Evolutionary conservation across 2,113 vertebrate genomes (phyloP).

Genomic region (Paralichthys olivaceus): DNA sequence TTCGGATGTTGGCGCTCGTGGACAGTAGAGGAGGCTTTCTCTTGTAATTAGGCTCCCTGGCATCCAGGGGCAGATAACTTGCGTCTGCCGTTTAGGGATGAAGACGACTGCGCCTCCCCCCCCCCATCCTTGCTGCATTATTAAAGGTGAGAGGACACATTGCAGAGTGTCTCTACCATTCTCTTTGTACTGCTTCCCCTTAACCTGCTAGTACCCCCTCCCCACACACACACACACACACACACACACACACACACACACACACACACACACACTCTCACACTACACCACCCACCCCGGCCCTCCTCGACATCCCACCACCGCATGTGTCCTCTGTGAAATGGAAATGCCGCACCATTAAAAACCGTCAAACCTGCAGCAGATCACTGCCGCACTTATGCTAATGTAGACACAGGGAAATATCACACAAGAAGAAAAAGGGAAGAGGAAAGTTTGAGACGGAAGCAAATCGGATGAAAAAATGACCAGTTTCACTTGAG

Average conservation of each 20-base stretch:
- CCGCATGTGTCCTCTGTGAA: slow-evolving; percentile 81
- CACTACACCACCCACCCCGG: neutral
- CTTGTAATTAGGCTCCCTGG: slow-evolving; percentile 53
- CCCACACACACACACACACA: neutral
- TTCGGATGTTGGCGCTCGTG: slow-evolving; percentile 13
- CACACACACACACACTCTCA: too few species aligned
- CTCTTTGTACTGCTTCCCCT: slow-evolving; percentile 73
- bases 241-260: too few species aligned
- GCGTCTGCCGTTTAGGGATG: slow-evolving; percentile 57
- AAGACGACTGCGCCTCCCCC: slow-evolving; percentile 48
- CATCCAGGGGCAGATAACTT: slow-evolving; percentile 30
- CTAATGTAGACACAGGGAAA: slow-evolving; percentile 82
- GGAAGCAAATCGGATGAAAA: slow-evolving; percentile 66
- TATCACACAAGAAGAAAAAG: slow-evolving; percentile 67
- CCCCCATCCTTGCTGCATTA: slow-evolving; percentile 57
- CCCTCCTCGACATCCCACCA: slow-evolving; percentile 57
- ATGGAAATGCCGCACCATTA: slow-evolving; percentile 82
- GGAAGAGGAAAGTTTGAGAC: slow-evolving; percentile 42
- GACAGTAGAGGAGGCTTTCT: slow-evolving; percentile 27
- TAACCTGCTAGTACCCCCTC: neutral
- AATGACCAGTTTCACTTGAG: slow-evolving; percentile 63
- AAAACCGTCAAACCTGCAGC: slow-evolving; percentile 76
- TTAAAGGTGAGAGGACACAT: slow-evolving; percentile 72
- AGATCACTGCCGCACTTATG: slow-evolving; percentile 80
- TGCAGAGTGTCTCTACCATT: slow-evolving; percentile 74